These are phyloP conservation scores for Calypte anna DNA, from an alignment of 2,113 vertebrate species.

Conservation along the genomic window DNA sequence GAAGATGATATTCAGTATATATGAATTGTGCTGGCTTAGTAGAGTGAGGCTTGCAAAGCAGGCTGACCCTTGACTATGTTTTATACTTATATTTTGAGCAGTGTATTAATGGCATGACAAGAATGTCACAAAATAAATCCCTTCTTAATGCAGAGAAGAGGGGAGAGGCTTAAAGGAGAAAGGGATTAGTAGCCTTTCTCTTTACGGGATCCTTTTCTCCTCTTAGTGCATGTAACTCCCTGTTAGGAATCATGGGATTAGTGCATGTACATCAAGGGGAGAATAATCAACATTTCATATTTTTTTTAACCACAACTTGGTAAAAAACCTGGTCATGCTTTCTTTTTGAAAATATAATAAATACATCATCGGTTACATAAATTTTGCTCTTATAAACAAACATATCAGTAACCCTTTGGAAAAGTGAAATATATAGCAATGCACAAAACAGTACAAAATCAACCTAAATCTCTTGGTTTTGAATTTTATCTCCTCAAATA, in stretches of 20 bases:
- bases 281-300: constrained; percentile 45
- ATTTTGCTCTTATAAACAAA: constrained; percentile 36
- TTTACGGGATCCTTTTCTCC: constrained; percentile 44
- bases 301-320: constrained; percentile 59
- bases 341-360: constrained; percentile 57
- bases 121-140: constrained; percentile 42
- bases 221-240: constrained; percentile 69
- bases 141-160: constrained; percentile 40
- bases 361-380: constrained; percentile 22
- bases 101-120: constrained; percentile 42
- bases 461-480: not conserved
- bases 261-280: constrained; percentile 66
- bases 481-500: constrained; percentile 1
- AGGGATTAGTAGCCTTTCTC: constrained; percentile 53
- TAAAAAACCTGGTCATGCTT: not conserved
- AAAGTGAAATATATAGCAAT: not conserved
- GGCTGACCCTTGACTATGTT: constrained; percentile 18
- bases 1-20: constrained; percentile 23
- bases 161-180: constrained; percentile 43
- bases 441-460: constrained; percentile 5
- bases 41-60: constrained; percentile 58
- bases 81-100: constrained; percentile 48
- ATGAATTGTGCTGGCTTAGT: constrained; percentile 39
- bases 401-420: constrained; percentile 44
- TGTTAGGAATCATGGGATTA: constrained; percentile 53